These are phyloP conservation scores for Ormyrus rosae DNA, from an alignment of 2,888 invertebrate species.

Conservation along the genomic window DNA sequence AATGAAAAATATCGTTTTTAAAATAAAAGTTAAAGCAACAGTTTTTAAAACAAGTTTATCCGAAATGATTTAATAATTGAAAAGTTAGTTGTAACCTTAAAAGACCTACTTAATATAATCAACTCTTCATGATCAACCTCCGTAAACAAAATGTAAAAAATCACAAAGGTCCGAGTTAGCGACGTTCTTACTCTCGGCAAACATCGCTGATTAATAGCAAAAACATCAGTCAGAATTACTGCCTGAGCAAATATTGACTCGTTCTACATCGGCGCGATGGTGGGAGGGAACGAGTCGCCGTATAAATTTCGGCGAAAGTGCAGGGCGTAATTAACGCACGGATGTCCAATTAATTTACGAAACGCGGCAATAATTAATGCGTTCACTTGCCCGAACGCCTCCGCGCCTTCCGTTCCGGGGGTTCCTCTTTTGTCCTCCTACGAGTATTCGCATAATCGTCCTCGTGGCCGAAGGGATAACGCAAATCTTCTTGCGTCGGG, in stretches of 20 bases:
- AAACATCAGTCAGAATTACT: slow-evolving; percentile 37
- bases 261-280: neutral
- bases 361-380: slow-evolving; percentile 33
- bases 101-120: too few relatives aligned
- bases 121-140: too few relatives aligned
- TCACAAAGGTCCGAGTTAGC: too few relatives aligned
- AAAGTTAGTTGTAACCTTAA: too few relatives aligned
- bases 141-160: too few relatives aligned
- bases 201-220: neutral
- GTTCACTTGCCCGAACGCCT: neutral
- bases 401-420: neutral
- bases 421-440: neutral
- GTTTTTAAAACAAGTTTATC: too few relatives aligned
- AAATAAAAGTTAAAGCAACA: too few relatives aligned
- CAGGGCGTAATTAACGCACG: slow-evolving; percentile 27
- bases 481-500: too few relatives aligned
- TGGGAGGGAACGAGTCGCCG: neutral
- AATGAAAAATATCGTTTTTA: too few relatives aligned
- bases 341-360: slow-evolving; percentile 34
- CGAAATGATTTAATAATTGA: too few relatives aligned
- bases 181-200: too few relatives aligned
- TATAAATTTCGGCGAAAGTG: slow-evolving; percentile 24
- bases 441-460: neutral
- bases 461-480: too few relatives aligned
- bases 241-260: slow-evolving; percentile 36